These are phyloP conservation scores for Xyrichtys novacula DNA, from an alignment of 2,797 vertebrate species.

Conservation along the genomic window DNA sequence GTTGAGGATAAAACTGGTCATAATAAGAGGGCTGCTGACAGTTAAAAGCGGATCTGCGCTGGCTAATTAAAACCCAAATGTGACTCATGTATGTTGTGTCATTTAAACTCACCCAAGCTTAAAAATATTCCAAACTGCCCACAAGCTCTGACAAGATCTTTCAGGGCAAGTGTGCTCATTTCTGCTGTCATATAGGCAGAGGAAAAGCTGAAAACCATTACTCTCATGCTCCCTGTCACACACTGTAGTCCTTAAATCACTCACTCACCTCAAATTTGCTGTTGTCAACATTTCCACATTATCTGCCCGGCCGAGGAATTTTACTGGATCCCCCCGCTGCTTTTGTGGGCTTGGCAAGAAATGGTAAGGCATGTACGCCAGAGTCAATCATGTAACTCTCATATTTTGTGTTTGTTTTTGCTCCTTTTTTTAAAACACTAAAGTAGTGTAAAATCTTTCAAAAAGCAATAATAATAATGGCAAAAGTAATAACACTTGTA, in stretches of 20 bases:
- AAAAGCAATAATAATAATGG: no score
- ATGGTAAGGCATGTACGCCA: slow-evolving; percentile 57
- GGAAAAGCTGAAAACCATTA: slow-evolving; percentile 72
- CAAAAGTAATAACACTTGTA: slow-evolving; percentile 16
- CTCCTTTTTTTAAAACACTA: slow-evolving; percentile 15
- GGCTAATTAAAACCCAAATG: slow-evolving; percentile 64
- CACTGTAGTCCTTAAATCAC: slow-evolving; percentile 76
- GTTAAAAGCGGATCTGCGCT: slow-evolving; percentile 54
- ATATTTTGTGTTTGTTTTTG: slow-evolving; percentile 46
- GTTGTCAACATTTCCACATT: slow-evolving; percentile 83
- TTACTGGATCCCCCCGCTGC: slow-evolving; percentile 75
- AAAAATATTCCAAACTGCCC: slow-evolving; percentile 65
- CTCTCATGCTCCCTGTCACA: slow-evolving; percentile 71
- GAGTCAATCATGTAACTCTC: slow-evolving; percentile 71
- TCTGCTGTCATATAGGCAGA: slow-evolving; percentile 60
- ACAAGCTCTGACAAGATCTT: slow-evolving; percentile 70
- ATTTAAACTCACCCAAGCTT: slow-evolving; percentile 63
- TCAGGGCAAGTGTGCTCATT: slow-evolving; percentile 59
- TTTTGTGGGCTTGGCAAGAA: slow-evolving; percentile 68
- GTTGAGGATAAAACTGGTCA: slow-evolving; percentile 33
- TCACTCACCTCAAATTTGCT: slow-evolving; percentile 77
- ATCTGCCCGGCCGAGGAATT: slow-evolving; percentile 77
- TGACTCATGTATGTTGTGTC: slow-evolving; percentile 65
- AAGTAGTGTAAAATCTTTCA: slow-evolving; percentile 28
- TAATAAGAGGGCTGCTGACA: slow-evolving; percentile 54